These are phyloP conservation scores for Stratiolaelaps scimitus DNA, from an alignment of 1,140 invertebrate genomes.

Conservation along the genomic window DNA sequence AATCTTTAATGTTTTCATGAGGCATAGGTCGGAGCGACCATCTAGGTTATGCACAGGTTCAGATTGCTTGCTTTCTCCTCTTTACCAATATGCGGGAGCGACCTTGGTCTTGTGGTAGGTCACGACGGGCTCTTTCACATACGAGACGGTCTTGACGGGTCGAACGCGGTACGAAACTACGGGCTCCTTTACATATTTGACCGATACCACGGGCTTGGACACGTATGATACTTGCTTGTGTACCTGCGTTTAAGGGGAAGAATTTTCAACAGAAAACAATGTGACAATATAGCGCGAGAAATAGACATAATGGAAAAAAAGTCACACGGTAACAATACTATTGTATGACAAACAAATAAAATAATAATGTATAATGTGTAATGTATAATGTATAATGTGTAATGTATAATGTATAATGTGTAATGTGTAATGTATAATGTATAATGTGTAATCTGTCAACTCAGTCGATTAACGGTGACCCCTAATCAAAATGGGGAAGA, in stretches of 20 bases:
- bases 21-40: background rate
- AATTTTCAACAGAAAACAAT: no score
- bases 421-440: no score
- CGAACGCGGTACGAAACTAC: slow-evolving; percentile 10
- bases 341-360: no score
- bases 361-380: no score
- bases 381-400: no score
- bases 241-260: background rate
- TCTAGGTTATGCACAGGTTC: background rate
- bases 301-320: no score
- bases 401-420: no score
- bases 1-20: background rate
- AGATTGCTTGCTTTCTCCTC: background rate
- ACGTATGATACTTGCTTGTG: slow-evolving; percentile 5
- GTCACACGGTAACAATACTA: no score
- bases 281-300: no score
- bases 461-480: no score
- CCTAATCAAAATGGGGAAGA: no score
- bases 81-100: slow-evolving; percentile 4
- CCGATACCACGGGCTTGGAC: background rate
- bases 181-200: slow-evolving; percentile 2
- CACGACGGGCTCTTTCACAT: slow-evolving; percentile 16
- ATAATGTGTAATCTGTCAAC: no score
- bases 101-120: slow-evolving; percentile 12
- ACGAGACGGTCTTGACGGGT: slow-evolving; percentile 9